Percentiles rank a stretch among this genome's conserved stretches.
phyloP scores from a whole-genome alignment of 1,140 invertebrate genomes.

The Cydia strobilella region DNA sequence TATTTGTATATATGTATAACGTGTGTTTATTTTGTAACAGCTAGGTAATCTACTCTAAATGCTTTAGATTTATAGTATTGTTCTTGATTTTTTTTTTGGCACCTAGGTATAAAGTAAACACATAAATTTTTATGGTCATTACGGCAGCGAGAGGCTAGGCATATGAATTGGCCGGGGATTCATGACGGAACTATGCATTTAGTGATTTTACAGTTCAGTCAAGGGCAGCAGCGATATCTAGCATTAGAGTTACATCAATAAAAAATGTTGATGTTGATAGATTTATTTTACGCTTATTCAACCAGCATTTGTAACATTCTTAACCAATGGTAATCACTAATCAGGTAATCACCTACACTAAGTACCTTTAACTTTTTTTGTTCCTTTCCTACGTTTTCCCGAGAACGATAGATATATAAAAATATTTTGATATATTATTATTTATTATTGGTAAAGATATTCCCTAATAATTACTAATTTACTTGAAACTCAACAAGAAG shows the following conservation, averaged over 20 bases:
- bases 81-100: background rate
- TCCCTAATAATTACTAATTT: too few relatives aligned
- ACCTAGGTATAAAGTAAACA: constrained; percentile 1
- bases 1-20: too few relatives aligned
- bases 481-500: too few relatives aligned
- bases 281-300: background rate
- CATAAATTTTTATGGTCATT: background rate
- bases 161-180: background rate
- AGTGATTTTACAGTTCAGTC: constrained; percentile 21
- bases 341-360: too few relatives aligned
- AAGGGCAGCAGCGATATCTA: background rate
- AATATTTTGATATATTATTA: too few relatives aligned
- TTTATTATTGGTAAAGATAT: too few relatives aligned
- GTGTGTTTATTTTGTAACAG: too few relatives aligned
- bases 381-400: too few relatives aligned
- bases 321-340: background rate
- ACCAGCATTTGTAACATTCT: background rate
- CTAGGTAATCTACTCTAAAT: background rate
- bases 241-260: background rate
- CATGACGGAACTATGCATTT: constrained; percentile 31
- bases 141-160: constrained; percentile 20
- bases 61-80: background rate
- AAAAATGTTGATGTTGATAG: background rate
- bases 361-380: too few relatives aligned
- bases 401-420: too few relatives aligned